Evolutionary conservation across 2,888 invertebrate species (phyloP).

Genomic region (Sarcophaga rosellei): DNA sequence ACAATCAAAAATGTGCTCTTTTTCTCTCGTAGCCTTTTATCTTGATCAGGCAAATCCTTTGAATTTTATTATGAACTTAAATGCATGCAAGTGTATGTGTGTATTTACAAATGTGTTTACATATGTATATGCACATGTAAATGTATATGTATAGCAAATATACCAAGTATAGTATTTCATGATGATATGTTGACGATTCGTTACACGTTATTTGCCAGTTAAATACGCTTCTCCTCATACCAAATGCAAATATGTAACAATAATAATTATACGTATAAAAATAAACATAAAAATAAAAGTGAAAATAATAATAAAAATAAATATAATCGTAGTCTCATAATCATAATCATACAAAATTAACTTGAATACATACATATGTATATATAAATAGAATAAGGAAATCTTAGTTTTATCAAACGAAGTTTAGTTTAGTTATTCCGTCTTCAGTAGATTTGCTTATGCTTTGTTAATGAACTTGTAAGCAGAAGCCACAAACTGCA

Average conservation of each 20-base stretch:
- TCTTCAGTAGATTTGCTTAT: no score
- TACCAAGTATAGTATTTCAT: neutral
- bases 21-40: neutral
- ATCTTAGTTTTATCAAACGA: no score
- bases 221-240: neutral
- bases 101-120: neutral
- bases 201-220: constrained; percentile 21
- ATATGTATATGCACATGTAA: neutral
- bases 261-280: constrained; percentile 40
- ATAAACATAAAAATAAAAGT: constrained; percentile 11
- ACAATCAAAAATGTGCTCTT: neutral
- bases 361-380: no score
- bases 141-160: no score
- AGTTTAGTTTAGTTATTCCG: no score
- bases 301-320: neutral
- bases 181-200: constrained; percentile 23
- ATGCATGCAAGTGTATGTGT: neutral
- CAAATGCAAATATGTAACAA: constrained; percentile 37
- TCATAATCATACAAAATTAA: neutral
- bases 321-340: constrained; percentile 15
- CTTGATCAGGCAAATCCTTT: constrained; percentile 16
- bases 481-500: no score
- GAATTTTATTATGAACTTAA: constrained; percentile 4
- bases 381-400: neutral
- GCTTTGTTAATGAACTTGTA: no score